Base-by-base conservation (phyloP, 1,140 invertebrate species). In the Drosophila quadrilineata region DNA sequence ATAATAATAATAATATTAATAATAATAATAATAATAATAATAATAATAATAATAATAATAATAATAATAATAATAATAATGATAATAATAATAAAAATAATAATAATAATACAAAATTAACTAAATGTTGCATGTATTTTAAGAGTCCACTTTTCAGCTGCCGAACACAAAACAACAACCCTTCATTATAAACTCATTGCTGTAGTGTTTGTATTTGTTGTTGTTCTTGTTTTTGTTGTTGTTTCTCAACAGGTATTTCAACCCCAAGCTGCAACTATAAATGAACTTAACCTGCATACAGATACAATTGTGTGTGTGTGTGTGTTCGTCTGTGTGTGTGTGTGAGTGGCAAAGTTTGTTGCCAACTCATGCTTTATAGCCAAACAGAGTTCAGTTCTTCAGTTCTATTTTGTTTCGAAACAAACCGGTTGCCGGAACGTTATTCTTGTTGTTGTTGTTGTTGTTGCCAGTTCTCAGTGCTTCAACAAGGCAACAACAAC, bases 391-490 rank as follows among this genome's bases (percentile, higher is more conserved):
- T n/a, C n/a, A 57, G 53, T 58, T 65, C 24, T 79, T 79, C 53
- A 54, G 64, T 79, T 79, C 72, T 79, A 71, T 80, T 66, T 75
- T 80, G 75, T 75, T 79, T 79, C 75, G 71, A 79, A 79, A 80
- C 53, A 79, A 79, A 79, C 75, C 75, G 75, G 75, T 80, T 79
- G 72, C 62, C 28, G 26, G 21, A 60, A 24, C 26, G 54, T 14
- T 17, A 36, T 41, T 58, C 8, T 5, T 29, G 33, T 14, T 48
- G 19, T 52, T 22, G 10, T n/a, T n/a, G n/a, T n/a, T n/a, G n/a
- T n/a, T n/a, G n/a, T n/a, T n/a, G n/a, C n/a, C n/a, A n/a, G n/a
- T n/a, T n/a, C n/a, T n/a, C n/a, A 64, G 41, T 69, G 43, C 69
- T 79, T 63, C 36, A 79, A 70, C 75, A 58, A 80, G 45, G 26